These are phyloP conservation scores for Indri indri DNA, from an alignment of 2,113 vertebrate genomes.

Conservation along the genomic window DNA sequence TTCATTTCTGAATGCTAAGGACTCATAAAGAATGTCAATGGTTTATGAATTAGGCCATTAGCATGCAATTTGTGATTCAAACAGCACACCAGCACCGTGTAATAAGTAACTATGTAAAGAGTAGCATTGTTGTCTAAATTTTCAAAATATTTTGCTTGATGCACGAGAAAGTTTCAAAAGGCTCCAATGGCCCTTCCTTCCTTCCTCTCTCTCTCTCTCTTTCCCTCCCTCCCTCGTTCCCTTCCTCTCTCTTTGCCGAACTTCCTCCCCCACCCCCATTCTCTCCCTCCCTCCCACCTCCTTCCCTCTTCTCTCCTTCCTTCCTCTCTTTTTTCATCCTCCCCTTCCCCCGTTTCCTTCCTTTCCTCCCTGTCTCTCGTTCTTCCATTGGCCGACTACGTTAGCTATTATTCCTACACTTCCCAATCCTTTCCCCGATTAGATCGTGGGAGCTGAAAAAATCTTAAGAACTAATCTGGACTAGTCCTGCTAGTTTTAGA, in stretches of 20 bases:
- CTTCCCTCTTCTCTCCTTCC: too few species aligned
- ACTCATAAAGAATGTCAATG: constrained; percentile 89
- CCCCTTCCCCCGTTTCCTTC: not conserved
- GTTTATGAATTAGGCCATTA: constrained; percentile 90
- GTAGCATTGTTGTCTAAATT: constrained; percentile 69
- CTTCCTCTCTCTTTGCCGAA: not conserved
- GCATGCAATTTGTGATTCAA: constrained; percentile 87
- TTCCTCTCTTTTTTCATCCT: not conserved
- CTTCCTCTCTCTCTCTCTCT: too few species aligned
- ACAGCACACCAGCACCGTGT: constrained; percentile 77
- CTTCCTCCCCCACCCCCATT: too few species aligned
- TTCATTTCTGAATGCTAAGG: constrained; percentile 88
- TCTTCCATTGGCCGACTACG: not conserved
- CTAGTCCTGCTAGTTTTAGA: accelerated
- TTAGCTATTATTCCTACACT: not conserved
- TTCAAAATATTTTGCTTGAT: constrained; percentile 77
- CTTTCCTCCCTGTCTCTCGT: too few species aligned
- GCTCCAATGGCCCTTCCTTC: not conserved
- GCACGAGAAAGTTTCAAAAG: constrained; percentile 73
- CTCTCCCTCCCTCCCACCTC: too few species aligned
- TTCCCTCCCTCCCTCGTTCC: accelerated
- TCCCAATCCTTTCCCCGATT: not conserved
- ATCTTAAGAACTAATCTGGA: not conserved
- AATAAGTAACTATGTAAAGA: constrained; percentile 83
- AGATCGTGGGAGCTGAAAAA: not conserved